phyloP scores from a whole-genome alignment of 2,888 invertebrate genomes.

The Steinernema hermaphroditum region DNA sequence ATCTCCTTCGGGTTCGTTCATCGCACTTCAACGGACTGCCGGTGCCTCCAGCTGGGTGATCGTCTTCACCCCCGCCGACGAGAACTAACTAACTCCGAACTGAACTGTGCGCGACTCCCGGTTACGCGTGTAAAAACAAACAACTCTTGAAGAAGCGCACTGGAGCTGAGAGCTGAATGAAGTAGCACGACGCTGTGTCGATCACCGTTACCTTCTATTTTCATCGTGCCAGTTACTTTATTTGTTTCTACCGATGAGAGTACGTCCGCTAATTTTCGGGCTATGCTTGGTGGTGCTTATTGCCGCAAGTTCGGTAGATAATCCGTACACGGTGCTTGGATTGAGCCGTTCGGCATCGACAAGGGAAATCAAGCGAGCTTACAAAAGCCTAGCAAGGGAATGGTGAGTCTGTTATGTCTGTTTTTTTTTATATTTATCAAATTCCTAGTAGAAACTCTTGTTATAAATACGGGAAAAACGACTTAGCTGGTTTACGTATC shows the following conservation, averaged over 20 bases:
- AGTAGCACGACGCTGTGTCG: background rate
- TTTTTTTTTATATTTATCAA: constrained; percentile 5
- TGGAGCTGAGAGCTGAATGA: background rate
- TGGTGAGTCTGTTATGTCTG: constrained; percentile 73
- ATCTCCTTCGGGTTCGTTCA: background rate
- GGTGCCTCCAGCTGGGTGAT: constrained; percentile 2
- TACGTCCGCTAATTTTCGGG: no score
- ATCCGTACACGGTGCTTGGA: constrained; percentile 72
- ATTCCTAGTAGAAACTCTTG: no score
- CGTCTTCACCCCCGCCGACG: background rate
- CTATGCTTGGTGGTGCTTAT: no score
- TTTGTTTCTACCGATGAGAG: no score
- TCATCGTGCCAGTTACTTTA: background rate
- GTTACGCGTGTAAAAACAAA: background rate
- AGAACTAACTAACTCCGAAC: background rate
- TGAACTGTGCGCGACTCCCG: no score
- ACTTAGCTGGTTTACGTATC: no score
- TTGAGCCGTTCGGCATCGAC: constrained; percentile 77
- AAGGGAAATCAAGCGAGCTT: constrained; percentile 84
- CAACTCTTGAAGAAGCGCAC: background rate
- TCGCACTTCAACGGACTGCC: background rate
- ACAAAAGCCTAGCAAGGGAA: constrained; percentile 85
- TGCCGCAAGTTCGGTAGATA: constrained; percentile 31
- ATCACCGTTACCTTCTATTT: background rate
- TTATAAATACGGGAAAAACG: no score